Base-by-base conservation (phyloP, 2,797 vertebrate genomes). In the Cygnus olor region DNA sequence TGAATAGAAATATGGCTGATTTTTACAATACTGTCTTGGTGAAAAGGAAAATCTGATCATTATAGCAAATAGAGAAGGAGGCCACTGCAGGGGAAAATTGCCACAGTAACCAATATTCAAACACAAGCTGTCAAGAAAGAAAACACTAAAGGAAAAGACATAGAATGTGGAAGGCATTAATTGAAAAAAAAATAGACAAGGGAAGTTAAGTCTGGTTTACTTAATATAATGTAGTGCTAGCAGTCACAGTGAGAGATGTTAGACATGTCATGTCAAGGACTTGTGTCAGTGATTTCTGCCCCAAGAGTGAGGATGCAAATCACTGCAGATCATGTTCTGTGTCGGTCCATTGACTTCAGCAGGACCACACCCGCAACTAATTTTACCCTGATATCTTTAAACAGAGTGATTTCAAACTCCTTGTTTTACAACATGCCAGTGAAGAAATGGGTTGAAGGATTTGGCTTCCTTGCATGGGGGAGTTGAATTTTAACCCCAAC, bases 361-460 rank as follows among this genome's bases (percentile, higher is more conserved):
- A 1, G 68, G 68, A n/a, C 87, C 54, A 78, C 64, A 36, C 22
- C 74, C 54, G 44, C 64, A 54, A 12, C 42, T 80, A 13, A 24
- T 21, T 89, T 80, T 32, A 77, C 42, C 20, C 28, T 38, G 7
- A 45, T 56, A 28, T 76, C 84, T 84, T 86, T 61, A 30, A 36
- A 54, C 54, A 64, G 65, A 14, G 27, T 47, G 40, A 9, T 79
- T 95, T 94, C 36, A 58, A 72, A 85, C 42, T 64, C 73, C 34
- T 86, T 49, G 53, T 68, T 81, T 84, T 45, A n/a, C 45, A 54
- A 7, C 58, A 28, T 19, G 56, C 5, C 22, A 38, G 64, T 53
- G 90, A 95, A 87, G 40, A 85, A 90, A 85, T 30, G 60, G 60
- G 44, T 42, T 77, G 44, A 53, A 85, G 53, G 53, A 73, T 56